Conservation (phyloP, 2,113 vertebrate species). For the Grantiella picta region DNA sequence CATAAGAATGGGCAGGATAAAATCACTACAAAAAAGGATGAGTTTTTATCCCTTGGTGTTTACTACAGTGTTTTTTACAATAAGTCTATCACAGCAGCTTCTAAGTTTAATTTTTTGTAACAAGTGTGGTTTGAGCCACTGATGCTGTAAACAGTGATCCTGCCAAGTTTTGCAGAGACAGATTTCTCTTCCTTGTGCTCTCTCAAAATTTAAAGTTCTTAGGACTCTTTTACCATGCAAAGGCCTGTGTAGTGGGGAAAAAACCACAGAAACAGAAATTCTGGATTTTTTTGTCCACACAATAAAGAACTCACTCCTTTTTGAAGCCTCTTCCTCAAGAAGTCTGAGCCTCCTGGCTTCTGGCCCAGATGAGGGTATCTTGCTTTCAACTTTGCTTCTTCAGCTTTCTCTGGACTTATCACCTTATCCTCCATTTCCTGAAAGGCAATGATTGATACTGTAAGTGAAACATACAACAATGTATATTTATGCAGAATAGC, state of each 20-base stretch:
- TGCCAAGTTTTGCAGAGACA: neutral
- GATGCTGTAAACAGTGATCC: neutral
- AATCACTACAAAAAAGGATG: neutral
- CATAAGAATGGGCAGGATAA: neutral
- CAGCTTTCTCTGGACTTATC: conserved; percentile 90
- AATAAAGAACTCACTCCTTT: conserved; percentile 88
- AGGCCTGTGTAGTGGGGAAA: rapidly evolving
- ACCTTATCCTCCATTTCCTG: conserved; percentile 92
- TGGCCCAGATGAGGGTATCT: conserved; percentile 93
- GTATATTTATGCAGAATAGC: neutral
- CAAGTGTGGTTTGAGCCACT: neutral
- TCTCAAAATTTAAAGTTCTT: neutral
- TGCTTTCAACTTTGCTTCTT: conserved; percentile 96
- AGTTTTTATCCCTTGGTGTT: neutral
- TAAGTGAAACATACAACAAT: neutral
- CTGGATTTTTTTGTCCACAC: neutral
- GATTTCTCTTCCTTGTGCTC: neutral
- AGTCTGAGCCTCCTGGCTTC: conserved; percentile 94
- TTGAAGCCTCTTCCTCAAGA: conserved; percentile 94
- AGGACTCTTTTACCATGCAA: neutral
- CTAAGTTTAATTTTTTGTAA: neutral
- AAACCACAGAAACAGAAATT: neutral
- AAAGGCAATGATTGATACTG: conserved; percentile 21
- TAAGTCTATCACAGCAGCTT: neutral
- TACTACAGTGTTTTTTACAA: neutral